Conservation (phyloP, 2,113 vertebrate genomes). For the Lagopus leucura region DNA sequence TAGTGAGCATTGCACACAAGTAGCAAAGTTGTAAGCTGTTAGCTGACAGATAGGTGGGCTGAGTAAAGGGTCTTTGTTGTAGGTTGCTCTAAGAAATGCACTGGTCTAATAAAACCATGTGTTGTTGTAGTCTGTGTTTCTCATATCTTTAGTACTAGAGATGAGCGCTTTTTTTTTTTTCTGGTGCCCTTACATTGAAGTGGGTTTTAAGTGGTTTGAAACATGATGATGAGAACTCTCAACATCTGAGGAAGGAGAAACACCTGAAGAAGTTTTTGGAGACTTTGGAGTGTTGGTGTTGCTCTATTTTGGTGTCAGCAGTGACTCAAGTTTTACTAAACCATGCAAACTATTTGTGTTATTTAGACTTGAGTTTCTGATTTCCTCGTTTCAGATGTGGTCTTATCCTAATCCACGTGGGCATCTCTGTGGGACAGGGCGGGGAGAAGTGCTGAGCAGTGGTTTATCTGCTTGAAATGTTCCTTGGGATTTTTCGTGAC, state of each 20-base stretch:
- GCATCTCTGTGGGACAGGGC: background rate
- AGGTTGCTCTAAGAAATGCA: background rate
- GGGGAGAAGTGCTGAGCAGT: background rate
- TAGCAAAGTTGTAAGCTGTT: background rate
- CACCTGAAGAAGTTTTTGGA: background rate
- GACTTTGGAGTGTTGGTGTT: background rate
- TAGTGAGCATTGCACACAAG: background rate
- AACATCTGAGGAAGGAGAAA: background rate
- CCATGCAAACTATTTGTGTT: background rate
- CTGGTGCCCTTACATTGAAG: background rate
- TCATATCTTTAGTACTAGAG: background rate
- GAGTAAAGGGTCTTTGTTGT: background rate
- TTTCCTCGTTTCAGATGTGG: background rate
- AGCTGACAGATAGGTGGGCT: background rate
- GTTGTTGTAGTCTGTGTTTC: background rate
- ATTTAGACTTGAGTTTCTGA: background rate
- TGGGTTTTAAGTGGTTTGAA: background rate
- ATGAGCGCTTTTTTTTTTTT: background rate
- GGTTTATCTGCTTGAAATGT: background rate
- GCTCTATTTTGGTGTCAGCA: background rate
- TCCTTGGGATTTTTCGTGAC: background rate
- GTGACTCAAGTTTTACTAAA: background rate
- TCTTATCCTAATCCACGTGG: fast-evolving
- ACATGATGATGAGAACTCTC: background rate
- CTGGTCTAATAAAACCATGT: background rate